phyloP scores from a whole-genome alignment of 2,797 vertebrate species.

The Oreochromis grahami region DNA sequence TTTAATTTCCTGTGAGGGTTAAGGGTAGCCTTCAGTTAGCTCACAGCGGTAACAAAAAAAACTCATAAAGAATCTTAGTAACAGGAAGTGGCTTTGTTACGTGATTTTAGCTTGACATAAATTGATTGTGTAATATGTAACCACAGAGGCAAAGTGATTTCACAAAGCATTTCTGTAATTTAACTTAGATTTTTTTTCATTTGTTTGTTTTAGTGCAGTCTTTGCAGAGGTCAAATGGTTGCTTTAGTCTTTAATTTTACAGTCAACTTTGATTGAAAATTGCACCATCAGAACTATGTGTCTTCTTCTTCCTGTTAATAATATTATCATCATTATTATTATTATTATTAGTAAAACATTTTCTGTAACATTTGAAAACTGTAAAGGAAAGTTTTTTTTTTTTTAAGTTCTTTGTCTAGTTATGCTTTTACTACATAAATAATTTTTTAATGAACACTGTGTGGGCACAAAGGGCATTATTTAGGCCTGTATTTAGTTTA shows the following conservation, averaged over 20 bases:
- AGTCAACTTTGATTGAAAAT: neutral
- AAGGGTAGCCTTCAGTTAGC: neutral
- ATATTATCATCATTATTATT: neutral
- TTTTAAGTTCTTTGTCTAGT: neutral
- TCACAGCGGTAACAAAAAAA: neutral
- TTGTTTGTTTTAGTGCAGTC: neutral
- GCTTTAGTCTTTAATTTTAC: neutral
- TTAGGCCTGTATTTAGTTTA: neutral
- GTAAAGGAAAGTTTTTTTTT: neutral
- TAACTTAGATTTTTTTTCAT: neutral
- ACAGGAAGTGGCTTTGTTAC: conserved; percentile 6
- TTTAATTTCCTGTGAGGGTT: neutral
- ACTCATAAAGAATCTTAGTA: neutral
- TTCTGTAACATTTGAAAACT: neutral
- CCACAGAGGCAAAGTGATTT: neutral
- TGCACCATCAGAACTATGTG: neutral
- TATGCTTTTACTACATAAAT: neutral
- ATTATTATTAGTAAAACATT: neutral
- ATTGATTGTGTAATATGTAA: neutral
- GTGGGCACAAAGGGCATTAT: neutral
- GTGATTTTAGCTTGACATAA: neutral
- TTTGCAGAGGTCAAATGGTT: neutral
- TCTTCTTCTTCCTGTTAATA: neutral
- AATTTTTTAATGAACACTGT: neutral
- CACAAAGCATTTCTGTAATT: neutral